Percentiles rank a stretch among this genome's conserved stretches.
phyloP scores from a whole-genome alignment of 2,113 vertebrate species.

The Hippocampus guttulatus region DNA sequence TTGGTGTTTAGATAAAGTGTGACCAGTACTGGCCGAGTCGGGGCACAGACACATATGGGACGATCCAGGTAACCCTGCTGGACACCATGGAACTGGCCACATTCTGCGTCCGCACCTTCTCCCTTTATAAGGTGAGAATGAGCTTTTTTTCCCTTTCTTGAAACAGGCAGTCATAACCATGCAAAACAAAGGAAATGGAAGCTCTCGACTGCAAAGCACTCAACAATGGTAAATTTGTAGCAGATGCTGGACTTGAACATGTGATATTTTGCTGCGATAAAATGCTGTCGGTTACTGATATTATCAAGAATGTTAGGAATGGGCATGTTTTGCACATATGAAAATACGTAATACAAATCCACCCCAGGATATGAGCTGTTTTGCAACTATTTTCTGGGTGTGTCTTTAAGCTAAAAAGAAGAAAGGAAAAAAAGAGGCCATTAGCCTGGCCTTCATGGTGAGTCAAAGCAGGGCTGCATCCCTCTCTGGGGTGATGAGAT shows the following conservation, averaged over 20 bases:
- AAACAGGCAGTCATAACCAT: constrained; percentile 5
- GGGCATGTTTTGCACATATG: background rate
- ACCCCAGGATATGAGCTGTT: background rate
- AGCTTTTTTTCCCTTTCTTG: constrained; percentile 9
- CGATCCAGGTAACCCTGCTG: constrained; percentile 87
- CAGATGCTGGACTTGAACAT: background rate
- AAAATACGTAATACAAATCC: background rate
- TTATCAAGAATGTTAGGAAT: background rate
- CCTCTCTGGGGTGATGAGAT: constrained; percentile 44
- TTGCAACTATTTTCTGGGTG: constrained; percentile 2
- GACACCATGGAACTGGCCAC: constrained; percentile 93
- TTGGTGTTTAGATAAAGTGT: constrained; percentile 83
- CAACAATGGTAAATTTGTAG: background rate
- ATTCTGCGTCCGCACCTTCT: constrained; percentile 88
- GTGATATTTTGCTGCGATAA: background rate
- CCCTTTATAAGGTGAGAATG: constrained; percentile 86
- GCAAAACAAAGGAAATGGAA: background rate
- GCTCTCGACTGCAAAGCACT: background rate
- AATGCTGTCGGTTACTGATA: background rate
- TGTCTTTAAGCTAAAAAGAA: background rate
- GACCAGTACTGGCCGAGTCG: constrained; percentile 97
- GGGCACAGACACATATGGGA: constrained; percentile 88
- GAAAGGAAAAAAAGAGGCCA: constrained; percentile 17
- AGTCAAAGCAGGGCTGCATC: constrained; percentile 47
- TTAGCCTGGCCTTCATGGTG: constrained; percentile 30